Conservation (phyloP, 2,797 vertebrate genomes). For the Ctenopoma multispine region DNA sequence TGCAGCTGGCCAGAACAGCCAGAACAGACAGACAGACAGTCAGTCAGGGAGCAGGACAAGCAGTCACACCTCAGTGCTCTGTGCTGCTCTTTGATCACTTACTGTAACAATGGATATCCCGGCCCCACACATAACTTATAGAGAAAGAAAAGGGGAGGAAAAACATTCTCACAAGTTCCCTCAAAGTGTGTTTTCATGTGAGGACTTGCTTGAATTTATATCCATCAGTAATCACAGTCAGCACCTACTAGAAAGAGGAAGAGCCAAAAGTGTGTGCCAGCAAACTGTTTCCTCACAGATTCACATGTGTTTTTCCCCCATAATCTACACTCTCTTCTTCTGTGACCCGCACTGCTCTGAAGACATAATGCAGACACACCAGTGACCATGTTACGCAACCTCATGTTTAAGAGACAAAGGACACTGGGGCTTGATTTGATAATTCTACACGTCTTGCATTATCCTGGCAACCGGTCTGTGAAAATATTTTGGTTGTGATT, state of each 20-base stretch:
- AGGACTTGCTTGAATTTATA: constrained; percentile 61
- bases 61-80: constrained; percentile 66
- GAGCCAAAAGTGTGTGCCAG: constrained; percentile 21
- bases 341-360: constrained; percentile 32
- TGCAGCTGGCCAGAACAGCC: constrained; percentile 42
- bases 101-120: constrained; percentile 37
- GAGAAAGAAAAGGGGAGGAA: constrained; percentile 18
- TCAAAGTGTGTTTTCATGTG: constrained; percentile 51
- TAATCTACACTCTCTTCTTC: not conserved
- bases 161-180: constrained; percentile 53
- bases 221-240: constrained; percentile 24
- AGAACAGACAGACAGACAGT: not conserved
- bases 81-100: constrained; percentile 64
- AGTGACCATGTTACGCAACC: constrained; percentile 76
- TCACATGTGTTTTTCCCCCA: not conserved
- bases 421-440: constrained; percentile 34
- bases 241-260: constrained; percentile 23
- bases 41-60: constrained; percentile 21
- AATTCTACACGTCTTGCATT: constrained; percentile 31
- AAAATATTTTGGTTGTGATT: constrained; percentile 1
- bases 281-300: not conserved
- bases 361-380: constrained; percentile 59
- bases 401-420: constrained; percentile 65
- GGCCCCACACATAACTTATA: constrained; percentile 23
- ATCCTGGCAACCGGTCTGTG: not conserved